These are phyloP conservation scores for Leptocoma aspasia DNA, from an alignment of 2,113 vertebrate genomes.

Conservation along the genomic window DNA sequence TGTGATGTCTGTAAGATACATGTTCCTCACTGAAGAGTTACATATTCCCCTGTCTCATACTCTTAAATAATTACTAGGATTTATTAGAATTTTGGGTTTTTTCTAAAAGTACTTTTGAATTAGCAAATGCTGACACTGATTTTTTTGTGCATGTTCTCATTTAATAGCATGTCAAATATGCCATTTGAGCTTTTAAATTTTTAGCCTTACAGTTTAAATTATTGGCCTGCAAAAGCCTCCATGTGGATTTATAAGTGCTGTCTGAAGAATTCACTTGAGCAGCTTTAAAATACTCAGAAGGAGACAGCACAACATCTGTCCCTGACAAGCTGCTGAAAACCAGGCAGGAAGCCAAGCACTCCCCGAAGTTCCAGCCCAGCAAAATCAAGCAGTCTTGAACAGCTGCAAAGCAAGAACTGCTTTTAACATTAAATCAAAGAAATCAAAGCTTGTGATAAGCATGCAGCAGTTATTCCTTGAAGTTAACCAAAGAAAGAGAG, in stretches of 20 bases:
- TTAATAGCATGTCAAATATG: neutral
- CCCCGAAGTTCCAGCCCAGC: slow-evolving; percentile 4
- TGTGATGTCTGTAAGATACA: neutral
- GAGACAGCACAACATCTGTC: slow-evolving; percentile 61
- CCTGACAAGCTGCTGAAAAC: slow-evolving; percentile 44
- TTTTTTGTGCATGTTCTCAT: neutral
- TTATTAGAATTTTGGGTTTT: neutral
- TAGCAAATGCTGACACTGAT: neutral
- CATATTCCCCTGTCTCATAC: neutral
- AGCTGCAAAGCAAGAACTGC: slow-evolving; percentile 26
- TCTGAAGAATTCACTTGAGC: slow-evolving; percentile 56
- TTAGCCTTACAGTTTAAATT: slow-evolving; percentile 19
- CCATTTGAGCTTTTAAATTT: neutral
- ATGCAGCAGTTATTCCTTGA: neutral
- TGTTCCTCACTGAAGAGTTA: neutral
- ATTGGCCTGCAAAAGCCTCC: slow-evolving; percentile 42
- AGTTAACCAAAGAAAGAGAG: neutral
- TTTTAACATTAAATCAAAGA: slow-evolving; percentile 27
- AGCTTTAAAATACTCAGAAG: slow-evolving; percentile 43
- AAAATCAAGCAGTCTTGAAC: neutral
- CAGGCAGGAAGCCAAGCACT: slow-evolving; percentile 53
- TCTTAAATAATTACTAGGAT: neutral
- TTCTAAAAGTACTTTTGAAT: neutral
- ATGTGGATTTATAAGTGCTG: slow-evolving; percentile 45
- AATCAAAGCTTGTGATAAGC: neutral